These are phyloP conservation scores for Spea hammondii DNA, from an alignment of 2,797 vertebrate species.

Conservation along the genomic window DNA sequence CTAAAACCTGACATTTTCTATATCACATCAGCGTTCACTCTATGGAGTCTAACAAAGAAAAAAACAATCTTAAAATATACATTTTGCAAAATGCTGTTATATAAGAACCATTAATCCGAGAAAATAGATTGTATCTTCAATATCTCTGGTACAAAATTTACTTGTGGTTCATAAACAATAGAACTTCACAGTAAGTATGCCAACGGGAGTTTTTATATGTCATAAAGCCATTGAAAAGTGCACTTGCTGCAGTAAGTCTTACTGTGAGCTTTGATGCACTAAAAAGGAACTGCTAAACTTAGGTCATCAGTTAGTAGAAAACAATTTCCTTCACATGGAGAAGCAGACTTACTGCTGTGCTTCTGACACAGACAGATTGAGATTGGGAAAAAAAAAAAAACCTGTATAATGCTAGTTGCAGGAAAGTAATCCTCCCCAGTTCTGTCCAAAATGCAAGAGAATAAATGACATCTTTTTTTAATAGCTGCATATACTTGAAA, in stretches of 20 bases:
- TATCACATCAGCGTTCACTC: background rate
- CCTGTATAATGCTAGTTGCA: conserved; percentile 61
- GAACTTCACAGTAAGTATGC: conserved; percentile 68
- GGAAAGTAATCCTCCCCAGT: conserved; percentile 55
- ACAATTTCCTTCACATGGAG: conserved; percentile 75
- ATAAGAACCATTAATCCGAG: conserved; percentile 5
- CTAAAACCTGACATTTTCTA: background rate
- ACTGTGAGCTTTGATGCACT: conserved; percentile 73
- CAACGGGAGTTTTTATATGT: conserved; percentile 69
- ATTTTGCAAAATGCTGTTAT: background rate
- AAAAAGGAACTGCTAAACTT: conserved; percentile 72
- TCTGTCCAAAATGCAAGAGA: conserved; percentile 59
- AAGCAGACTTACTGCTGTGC: conserved; percentile 68
- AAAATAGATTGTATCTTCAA: conserved; percentile 56
- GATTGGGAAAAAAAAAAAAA: conserved; percentile 51
- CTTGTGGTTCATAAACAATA: conserved; percentile 70
- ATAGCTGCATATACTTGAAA: conserved; percentile 52
- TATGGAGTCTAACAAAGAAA: background rate
- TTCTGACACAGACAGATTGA: conserved; percentile 67
- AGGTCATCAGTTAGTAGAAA: conserved; percentile 77
- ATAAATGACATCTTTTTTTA: conserved; percentile 51
- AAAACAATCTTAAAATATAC: background rate
- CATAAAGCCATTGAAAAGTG: conserved; percentile 72
- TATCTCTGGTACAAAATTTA: conserved; percentile 72
- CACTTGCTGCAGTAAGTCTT: conserved; percentile 68